A percentile compares a stretch with the other conserved stretches of the same genome.
These are phyloP conservation scores for Microtus agrestis DNA, from an alignment of 2,797 vertebrate genomes.

Conservation along the genomic window DNA sequence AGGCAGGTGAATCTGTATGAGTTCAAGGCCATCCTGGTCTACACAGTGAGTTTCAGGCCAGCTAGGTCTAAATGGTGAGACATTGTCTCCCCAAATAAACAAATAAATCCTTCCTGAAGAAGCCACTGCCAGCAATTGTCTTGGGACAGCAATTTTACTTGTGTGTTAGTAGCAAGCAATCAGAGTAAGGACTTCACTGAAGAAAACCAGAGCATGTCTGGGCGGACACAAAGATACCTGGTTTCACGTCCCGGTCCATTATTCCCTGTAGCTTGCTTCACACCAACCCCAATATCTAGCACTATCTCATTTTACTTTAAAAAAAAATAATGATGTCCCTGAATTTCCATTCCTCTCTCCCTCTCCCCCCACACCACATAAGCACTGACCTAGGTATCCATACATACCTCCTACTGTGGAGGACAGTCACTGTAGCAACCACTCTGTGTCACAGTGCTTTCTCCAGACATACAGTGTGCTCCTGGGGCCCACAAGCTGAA, in stretches of 20 bases:
- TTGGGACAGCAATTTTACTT: background rate
- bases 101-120: background rate
- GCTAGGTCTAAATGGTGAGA: background rate
- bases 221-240: background rate
- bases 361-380: background rate
- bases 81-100: background rate
- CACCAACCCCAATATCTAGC: background rate
- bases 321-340: background rate
- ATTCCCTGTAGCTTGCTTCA: background rate
- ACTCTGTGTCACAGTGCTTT: fast-evolving
- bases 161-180: background rate
- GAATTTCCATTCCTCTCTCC: too few relatives aligned
- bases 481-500: background rate
- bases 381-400: background rate
- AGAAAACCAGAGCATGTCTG: background rate
- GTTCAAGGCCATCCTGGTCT: background rate
- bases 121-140: background rate
- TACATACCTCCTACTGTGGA: background rate
- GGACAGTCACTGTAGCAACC: background rate
- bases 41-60: background rate
- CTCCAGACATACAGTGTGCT: fast-evolving
- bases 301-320: background rate
- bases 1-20: background rate
- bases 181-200: background rate
- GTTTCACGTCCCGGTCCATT: background rate